Percentiles rank a stretch among this genome's conserved stretches.
phyloP scores from a whole-genome alignment of 1,140 invertebrate genomes.

The Plectrocnemia conspersa region DNA sequence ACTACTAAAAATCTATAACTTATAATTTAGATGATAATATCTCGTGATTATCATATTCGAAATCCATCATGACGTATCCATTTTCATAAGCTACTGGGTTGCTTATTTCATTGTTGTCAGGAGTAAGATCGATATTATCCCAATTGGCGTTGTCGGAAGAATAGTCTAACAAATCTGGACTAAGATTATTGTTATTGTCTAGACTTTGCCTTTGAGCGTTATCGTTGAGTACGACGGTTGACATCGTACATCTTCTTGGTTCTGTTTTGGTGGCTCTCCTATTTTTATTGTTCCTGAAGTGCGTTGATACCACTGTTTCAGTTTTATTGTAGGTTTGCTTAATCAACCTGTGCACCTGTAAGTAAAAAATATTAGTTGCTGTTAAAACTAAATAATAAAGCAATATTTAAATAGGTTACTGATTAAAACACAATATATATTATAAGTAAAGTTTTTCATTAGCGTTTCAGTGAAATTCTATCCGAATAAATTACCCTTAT shows the following conservation, averaged over 20 bases:
- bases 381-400: too few species aligned
- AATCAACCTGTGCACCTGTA: constrained; percentile 44
- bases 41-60: constrained; percentile 23
- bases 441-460: not conserved
- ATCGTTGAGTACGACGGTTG: constrained; percentile 38
- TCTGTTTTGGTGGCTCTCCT: constrained; percentile 37
- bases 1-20: too few species aligned
- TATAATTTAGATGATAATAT: too few species aligned
- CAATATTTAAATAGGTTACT: not conserved
- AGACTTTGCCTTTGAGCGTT: constrained; percentile 37
- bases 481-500: too few species aligned
- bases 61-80: constrained; percentile 12
- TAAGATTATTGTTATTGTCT: too few species aligned
- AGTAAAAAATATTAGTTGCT: too few species aligned
- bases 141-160: constrained; percentile 2
- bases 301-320: constrained; percentile 42
- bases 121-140: not conserved
- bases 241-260: constrained; percentile 42
- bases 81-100: constrained; percentile 2
- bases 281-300: constrained; percentile 38
- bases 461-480: not conserved
- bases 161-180: too few species aligned
- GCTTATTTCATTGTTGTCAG: not conserved
- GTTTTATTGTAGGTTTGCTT: constrained; percentile 48
- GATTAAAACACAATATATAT: constrained; percentile 5